phyloP scores from a whole-genome alignment of 2,888 invertebrate species.

The Hydrotaea cyrtoneurina region DNA sequence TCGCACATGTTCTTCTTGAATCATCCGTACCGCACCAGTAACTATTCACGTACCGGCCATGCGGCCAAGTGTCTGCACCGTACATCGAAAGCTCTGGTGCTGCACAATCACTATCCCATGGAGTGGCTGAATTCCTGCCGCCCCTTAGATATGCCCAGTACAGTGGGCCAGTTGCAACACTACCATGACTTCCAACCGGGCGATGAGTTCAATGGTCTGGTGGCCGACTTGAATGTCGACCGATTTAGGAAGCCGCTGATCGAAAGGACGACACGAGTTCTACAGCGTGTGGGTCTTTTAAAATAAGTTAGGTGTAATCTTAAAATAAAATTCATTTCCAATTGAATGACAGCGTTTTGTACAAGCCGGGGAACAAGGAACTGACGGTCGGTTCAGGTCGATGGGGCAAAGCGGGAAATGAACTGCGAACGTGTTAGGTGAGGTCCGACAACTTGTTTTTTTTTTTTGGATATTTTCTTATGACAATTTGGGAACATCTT shows the following conservation, averaged over 20 bases:
- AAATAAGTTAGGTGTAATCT: constrained; percentile 1
- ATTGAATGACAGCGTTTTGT: too few relatives aligned
- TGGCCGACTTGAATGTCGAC: not conserved
- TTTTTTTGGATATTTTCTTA: too few relatives aligned
- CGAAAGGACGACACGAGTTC: not conserved
- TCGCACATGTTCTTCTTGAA: constrained; percentile 95
- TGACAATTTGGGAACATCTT: too few relatives aligned
- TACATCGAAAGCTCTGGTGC: constrained; percentile 90
- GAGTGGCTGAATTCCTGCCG: constrained; percentile 87
- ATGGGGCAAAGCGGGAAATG: too few relatives aligned
- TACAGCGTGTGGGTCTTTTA: not conserved
- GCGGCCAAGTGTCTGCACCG: constrained; percentile 96
- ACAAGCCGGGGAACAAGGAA: too few relatives aligned
- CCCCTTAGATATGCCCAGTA: constrained; percentile 88
- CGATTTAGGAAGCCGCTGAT: constrained; percentile 10
- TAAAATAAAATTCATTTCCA: too few relatives aligned
- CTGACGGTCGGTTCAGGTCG: too few relatives aligned
- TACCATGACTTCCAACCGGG: constrained; percentile 84
- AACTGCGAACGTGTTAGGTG: too few relatives aligned
- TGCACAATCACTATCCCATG: constrained; percentile 93
- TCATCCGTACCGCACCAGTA: constrained; percentile 91
- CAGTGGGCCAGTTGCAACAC: constrained; percentile 92
- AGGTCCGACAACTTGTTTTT: too few relatives aligned
- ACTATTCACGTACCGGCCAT: constrained; percentile 93
- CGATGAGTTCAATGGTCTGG: not conserved